Evolutionary conservation across 2,888 invertebrate species (phyloP), one percentile per base, ranked within the genome.

Genomic region (Andricus curvator): DNA sequence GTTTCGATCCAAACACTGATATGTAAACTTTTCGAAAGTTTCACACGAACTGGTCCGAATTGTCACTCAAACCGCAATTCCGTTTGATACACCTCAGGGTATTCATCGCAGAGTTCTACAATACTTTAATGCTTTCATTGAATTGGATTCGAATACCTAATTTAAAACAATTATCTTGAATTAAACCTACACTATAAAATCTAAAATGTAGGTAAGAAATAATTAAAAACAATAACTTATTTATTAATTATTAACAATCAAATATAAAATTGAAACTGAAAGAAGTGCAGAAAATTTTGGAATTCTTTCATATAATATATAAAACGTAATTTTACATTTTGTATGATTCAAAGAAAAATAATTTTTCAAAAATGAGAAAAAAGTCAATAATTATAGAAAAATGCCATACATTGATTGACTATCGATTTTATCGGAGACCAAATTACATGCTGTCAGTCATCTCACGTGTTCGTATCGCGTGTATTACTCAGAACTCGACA

Each of bases 11-110:
- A 25, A 62, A 25, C 15, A 22, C 13, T 67, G 44, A 0, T 68
- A 15, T 44, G 41, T 48, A 51, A 70, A 74, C 74, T 74, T 56
- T 70, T 56, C n/a, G 15, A 74, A 74, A 74, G 74, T 74, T 74
- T 37, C 2, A 5, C 9, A 74, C 20, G 17, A 29, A 48, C 20
- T 70, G 20, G 17, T 48, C 20, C 51, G 48, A 51, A 51, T 20
- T 70, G 17, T 70, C 25, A 51, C 74, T 33, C 25, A 74, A 74
- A 74, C 74, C 74, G 33, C 74, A 74, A 56, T 56, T 51, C 56
- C 20, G 33, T 48, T 68, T 17, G 15, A 17, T 48, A 68, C 6
- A 68, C 44, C 74, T 51, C 22, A 29, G 20, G 56, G 25, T 51
- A 29, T 51, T 51, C n/a, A 60, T 11, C 60, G 22, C 11, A 22